These are phyloP conservation scores for Siderastrea siderea DNA, from an alignment of 92 coral and sea anemone genomes.

Conservation along the genomic window DNA sequence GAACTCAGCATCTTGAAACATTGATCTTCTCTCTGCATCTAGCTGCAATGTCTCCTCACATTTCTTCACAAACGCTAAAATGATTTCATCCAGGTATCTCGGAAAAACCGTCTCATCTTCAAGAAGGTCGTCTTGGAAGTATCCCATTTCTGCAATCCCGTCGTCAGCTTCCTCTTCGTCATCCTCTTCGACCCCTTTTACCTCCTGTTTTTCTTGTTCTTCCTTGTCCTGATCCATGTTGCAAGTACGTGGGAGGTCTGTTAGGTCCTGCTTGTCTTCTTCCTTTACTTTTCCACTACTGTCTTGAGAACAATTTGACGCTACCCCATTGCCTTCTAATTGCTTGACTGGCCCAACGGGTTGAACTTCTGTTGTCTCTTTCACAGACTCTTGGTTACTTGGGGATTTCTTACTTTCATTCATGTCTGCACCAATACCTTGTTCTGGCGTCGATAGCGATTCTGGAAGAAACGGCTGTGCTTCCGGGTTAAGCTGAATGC, in stretches of 20 bases:
- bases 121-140: too few species aligned
- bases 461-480: conserved; percentile 79
- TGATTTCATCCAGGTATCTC: too few species aligned
- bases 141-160: too few species aligned
- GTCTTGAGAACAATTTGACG: background rate
- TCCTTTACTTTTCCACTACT: background rate
- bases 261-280: background rate
- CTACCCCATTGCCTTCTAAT: background rate
- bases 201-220: background rate
- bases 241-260: background rate
- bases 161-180: background rate
- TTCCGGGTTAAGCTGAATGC: conserved; percentile 74
- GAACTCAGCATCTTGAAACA: conserved; percentile 57
- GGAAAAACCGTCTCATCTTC: too few species aligned
- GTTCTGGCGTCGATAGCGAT: background rate
- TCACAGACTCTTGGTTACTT: background rate
- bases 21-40: background rate
- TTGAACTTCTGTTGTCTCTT: background rate
- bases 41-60: conserved; percentile 57
- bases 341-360: background rate
- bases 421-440: background rate
- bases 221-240: background rate
- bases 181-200: background rate
- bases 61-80: too few species aligned
- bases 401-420: background rate